phyloP scores from a whole-genome alignment of 2,888 invertebrate species.

The Pediacus dermestoides region DNA sequence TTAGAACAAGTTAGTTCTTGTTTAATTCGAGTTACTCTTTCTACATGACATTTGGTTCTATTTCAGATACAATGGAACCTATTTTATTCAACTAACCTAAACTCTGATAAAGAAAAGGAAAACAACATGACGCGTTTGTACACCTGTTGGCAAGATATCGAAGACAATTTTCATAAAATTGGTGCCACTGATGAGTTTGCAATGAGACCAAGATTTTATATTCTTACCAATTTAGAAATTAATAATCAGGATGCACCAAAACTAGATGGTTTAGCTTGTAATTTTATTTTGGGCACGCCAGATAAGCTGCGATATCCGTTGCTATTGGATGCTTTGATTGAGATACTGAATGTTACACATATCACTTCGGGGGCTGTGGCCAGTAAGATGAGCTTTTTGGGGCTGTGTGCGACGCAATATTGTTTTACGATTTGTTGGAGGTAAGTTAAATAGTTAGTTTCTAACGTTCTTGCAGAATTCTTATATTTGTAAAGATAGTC shows the following conservation, averaged over 20 bases:
- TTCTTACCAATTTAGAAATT: conserved; percentile 74
- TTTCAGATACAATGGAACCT: conserved; percentile 73
- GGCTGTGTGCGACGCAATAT: conserved; percentile 82
- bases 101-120: conserved; percentile 51
- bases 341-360: conserved; percentile 77
- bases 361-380: conserved; percentile 52
- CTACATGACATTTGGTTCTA: conserved; percentile 8
- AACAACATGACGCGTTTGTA: conserved; percentile 60
- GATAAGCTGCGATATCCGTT: conserved; percentile 87
- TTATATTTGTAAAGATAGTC: too few relatives aligned
- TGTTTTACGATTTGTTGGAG: conserved; percentile 85
- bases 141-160: conserved; percentile 71
- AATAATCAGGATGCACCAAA: conserved; percentile 82
- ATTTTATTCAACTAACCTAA: conserved; percentile 63
- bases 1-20: conserved; percentile 71
- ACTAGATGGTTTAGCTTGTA: conserved; percentile 87
- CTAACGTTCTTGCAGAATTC: too few relatives aligned
- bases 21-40: not conserved
- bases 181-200: conserved; percentile 61
- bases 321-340: conserved; percentile 79
- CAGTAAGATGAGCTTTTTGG: conserved; percentile 55
- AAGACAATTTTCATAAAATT: conserved; percentile 67
- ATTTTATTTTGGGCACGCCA: conserved; percentile 88
- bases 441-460: conserved; percentile 49
- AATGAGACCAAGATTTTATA: conserved; percentile 89